Evolutionary conservation across 2,113 vertebrate genomes (phyloP).

Genomic region (Mormyrus lacerda): DNA sequence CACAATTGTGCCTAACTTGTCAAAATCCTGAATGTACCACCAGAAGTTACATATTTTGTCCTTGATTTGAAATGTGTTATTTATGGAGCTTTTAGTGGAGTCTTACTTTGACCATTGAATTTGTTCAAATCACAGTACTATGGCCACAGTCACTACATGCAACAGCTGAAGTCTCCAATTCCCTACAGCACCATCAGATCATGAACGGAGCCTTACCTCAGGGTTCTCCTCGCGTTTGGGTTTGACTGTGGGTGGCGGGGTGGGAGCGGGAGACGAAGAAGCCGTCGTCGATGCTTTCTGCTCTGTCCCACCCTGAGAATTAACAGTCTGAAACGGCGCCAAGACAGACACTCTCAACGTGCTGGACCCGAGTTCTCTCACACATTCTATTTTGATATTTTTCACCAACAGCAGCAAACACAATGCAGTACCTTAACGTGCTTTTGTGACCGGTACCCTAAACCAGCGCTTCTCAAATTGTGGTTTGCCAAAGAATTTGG

Average conservation of each 20-base stretch:
- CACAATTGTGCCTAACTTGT: background rate
- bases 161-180: background rate
- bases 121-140: background rate
- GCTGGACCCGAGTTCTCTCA: background rate
- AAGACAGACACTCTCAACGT: background rate
- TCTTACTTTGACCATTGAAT: background rate
- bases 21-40: background rate
- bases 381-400: background rate
- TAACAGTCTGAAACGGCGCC: conserved; percentile 60
- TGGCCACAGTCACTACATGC: background rate
- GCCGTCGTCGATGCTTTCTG: conserved; percentile 65
- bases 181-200: too few relatives aligned
- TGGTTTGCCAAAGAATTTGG: background rate
- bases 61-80: background rate
- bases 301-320: conserved; percentile 68
- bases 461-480: background rate
- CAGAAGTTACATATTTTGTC: background rate
- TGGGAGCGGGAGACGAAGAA: conserved; percentile 61
- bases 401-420: background rate
- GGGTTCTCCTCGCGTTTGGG: conserved; percentile 81
- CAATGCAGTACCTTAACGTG: background rate
- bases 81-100: background rate
- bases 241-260: conserved; percentile 60
- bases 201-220: conserved; percentile 55
- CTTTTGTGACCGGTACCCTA: background rate